Evolutionary conservation across 2,888 invertebrate species (phyloP).

Genomic region (Sisyra nigra): DNA sequence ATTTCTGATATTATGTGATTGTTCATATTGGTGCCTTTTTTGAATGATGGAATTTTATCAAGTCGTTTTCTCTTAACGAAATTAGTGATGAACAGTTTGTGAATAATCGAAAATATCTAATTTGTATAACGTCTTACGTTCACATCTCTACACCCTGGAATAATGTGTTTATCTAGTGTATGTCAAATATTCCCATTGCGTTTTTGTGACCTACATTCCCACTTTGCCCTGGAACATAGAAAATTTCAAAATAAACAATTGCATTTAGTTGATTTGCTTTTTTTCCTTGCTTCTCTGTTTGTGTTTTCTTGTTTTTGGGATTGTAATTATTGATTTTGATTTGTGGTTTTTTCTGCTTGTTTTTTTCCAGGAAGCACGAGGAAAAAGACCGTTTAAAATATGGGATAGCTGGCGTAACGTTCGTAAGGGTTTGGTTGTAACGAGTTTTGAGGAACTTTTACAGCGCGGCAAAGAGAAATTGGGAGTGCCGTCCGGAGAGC

Average conservation of each 20-base stretch:
- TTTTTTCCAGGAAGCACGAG: conserved; percentile 73
- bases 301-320: neutral
- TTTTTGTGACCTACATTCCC: conserved; percentile 3
- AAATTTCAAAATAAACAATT: conserved; percentile 2
- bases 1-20: too few relatives aligned
- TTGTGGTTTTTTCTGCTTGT: conserved; percentile 12
- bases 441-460: conserved; percentile 77
- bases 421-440: conserved; percentile 83
- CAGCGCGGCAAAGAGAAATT: conserved; percentile 82
- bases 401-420: conserved; percentile 91
- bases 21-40: too few relatives aligned
- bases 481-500: conserved; percentile 71
- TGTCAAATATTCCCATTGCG: neutral
- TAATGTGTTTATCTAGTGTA: conserved; percentile 5
- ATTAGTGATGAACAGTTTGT: too few relatives aligned
- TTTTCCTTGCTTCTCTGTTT: neutral
- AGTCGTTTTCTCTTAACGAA: too few relatives aligned
- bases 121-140: too few relatives aligned
- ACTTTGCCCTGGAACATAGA: conserved; percentile 1
- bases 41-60: too few relatives aligned
- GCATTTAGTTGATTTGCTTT: neutral
- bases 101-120: too few relatives aligned
- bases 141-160: neutral
- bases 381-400: conserved; percentile 94
- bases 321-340: conserved; percentile 7